A percentile compares a stretch with the other conserved stretches of the same genome.
Evolutionary conservation across 2,797 vertebrate species (phyloP).

Genomic region (Microchirus variegatus): DNA sequence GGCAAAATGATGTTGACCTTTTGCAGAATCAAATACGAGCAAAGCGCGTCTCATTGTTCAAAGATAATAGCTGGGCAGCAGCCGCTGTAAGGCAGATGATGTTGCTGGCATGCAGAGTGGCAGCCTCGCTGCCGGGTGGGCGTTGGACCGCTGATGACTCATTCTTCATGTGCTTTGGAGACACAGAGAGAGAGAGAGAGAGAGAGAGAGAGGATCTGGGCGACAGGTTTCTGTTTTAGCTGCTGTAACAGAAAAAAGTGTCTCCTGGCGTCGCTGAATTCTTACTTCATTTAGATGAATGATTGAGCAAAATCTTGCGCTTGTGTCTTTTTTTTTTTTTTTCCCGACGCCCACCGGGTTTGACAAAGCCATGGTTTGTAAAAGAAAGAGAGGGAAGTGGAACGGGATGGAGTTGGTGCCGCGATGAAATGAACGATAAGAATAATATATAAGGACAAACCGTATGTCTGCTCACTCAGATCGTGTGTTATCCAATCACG

Average conservation of each 20-base stretch:
- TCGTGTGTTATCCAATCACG: no score
- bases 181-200: neutral
- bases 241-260: slow-evolving; percentile 36
- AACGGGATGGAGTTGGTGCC: neutral
- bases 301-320: slow-evolving; percentile 43
- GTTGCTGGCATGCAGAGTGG: slow-evolving; percentile 61
- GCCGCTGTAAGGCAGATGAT: slow-evolving; percentile 67
- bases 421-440: no score
- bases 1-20: slow-evolving; percentile 75
- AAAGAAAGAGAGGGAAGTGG: slow-evolving; percentile 11
- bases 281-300: slow-evolving; percentile 46
- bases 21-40: slow-evolving; percentile 65
- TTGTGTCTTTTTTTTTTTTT: slow-evolving; percentile 31
- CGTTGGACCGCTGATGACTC: slow-evolving; percentile 65
- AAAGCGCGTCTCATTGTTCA: slow-evolving; percentile 68
- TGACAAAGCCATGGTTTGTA: slow-evolving; percentile 31
- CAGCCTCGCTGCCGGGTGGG: slow-evolving; percentile 51
- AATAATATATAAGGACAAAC: no score
- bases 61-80: slow-evolving; percentile 67
- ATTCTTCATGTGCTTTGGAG: slow-evolving; percentile 47
- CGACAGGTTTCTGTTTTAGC: slow-evolving; percentile 59
- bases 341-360: slow-evolving; percentile 37
- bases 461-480: no score
- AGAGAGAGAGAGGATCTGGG: slow-evolving; percentile 35
- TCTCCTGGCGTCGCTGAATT: slow-evolving; percentile 47